Base-by-base conservation (phyloP, 1,140 invertebrate genomes). In the Bombus ignitus region DNA sequence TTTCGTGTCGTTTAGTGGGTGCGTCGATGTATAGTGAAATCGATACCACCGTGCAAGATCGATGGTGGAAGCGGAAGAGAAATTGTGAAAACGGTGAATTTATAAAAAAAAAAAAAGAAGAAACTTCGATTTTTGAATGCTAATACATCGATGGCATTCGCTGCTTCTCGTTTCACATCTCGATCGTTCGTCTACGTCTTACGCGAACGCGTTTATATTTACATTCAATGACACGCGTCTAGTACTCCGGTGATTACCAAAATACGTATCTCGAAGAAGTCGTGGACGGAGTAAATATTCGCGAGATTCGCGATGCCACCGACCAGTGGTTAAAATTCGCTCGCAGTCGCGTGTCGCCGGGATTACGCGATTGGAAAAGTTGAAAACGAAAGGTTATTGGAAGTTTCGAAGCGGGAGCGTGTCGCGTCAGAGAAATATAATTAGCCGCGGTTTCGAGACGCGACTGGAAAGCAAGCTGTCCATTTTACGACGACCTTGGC, bases 401-500 rank as follows among this genome's bases (percentile, higher is more conserved):
- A 28, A 25, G 68, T 70, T 70, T 8, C 22, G n/a, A 22, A 1
- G 15, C 5, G 25, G 22, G 9, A 57, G 42, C 39, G 80, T 47
- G 70, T 72, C 44, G 18, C 47, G 15, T 10, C 39, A 15, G 25
- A 44, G 62, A 25, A 65, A 47, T 62, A 73, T 35, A 73, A 73
- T 81, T 68, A 53, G 32, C 13, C 28, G 25, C 5, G 35, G 37
- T 39, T 37, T 37, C 42, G 77, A 25, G 25, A 15, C 44, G 47
- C 9, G 28, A 32, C 18, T 72, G 47, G 47, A 72, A 57, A 57
- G 8, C 39, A 35, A 42, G 62, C 59, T 79, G 66, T 44, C 68
- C 25, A 18, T 62, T 62, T 73, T 44, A 32, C 53, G n/a, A 59
- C 70, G 80, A 82, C 53, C 70, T 82, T 62, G 80, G n/a, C 39